These are phyloP conservation scores for Colaptes auratus DNA, from an alignment of 2,113 vertebrate species.

Conservation along the genomic window DNA sequence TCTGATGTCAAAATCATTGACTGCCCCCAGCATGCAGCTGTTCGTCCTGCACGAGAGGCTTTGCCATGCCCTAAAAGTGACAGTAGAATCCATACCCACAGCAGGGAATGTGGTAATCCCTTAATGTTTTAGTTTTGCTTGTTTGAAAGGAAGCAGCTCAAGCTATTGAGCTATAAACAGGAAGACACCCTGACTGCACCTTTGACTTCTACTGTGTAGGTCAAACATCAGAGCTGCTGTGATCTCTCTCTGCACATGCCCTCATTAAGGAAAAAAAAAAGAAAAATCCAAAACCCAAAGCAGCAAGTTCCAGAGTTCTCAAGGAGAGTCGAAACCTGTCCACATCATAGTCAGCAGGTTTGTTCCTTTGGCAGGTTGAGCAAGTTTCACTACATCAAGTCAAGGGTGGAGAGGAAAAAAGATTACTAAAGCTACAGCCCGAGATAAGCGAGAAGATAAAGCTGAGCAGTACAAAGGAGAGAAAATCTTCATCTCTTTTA, in stretches of 20 bases:
- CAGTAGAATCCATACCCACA: not conserved
- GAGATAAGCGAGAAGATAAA: slow-evolving; percentile 33
- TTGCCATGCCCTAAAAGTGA: not conserved
- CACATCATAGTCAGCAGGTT: slow-evolving; percentile 17
- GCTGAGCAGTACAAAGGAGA: slow-evolving; percentile 32
- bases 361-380: slow-evolving; percentile 37
- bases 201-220: slow-evolving; percentile 55
- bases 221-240: slow-evolving; percentile 14
- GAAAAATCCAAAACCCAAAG: not conserved
- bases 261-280: not conserved
- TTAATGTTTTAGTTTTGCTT: slow-evolving; percentile 17
- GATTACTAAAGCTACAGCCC: slow-evolving; percentile 39
- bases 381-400: slow-evolving; percentile 35
- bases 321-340: not conserved
- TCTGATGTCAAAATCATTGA: not conserved
- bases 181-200: slow-evolving; percentile 56
- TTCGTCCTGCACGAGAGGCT: not conserved
- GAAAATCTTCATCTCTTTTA: slow-evolving; percentile 44
- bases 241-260: not conserved
- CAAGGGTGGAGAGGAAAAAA: slow-evolving; percentile 56
- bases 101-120: slow-evolving; percentile 14
- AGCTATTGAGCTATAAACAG: slow-evolving; percentile 54
- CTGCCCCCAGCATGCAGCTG: not conserved
- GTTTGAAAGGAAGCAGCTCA: slow-evolving; percentile 40
- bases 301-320: slow-evolving; percentile 26